phyloP scores from a whole-genome alignment of 2,797 vertebrate species.

The Sorex maritimensis region DNA sequence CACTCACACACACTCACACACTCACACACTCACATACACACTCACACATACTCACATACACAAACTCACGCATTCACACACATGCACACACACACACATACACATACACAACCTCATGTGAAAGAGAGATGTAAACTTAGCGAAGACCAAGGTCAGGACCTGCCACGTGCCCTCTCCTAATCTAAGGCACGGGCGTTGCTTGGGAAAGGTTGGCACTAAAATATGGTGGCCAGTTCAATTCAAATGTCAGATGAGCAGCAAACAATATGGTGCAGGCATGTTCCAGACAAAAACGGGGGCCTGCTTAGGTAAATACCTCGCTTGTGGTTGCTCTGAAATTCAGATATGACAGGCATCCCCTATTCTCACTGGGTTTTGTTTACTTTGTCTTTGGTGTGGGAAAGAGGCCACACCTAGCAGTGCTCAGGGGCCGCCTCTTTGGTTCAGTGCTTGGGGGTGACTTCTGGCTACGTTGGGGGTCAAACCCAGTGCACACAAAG shows the following conservation, averaged over 20 bases:
- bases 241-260: background rate
- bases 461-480: no score
- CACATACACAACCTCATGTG: background rate
- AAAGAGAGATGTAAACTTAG: background rate
- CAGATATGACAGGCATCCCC: background rate
- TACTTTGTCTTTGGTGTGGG: no score
- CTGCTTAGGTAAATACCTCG: background rate
- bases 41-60: no score
- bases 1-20: background rate
- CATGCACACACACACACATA: no score
- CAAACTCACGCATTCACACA: no score
- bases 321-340: slow-evolving; percentile 33
- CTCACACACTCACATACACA: no score
- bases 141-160: background rate
- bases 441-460: no score
- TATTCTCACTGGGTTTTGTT: background rate
- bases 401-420: no score
- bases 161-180: background rate
- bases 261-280: background rate
- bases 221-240: background rate
- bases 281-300: background rate
- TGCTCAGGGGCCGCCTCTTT: no score
- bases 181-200: background rate
- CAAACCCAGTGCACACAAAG: no score
- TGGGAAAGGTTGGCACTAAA: background rate